Evolutionary conservation across 1,140 invertebrate genomes (phyloP), one percentile per base, ranked within the genome.

Genomic region (Stenopsyche tienmushanensis): DNA sequence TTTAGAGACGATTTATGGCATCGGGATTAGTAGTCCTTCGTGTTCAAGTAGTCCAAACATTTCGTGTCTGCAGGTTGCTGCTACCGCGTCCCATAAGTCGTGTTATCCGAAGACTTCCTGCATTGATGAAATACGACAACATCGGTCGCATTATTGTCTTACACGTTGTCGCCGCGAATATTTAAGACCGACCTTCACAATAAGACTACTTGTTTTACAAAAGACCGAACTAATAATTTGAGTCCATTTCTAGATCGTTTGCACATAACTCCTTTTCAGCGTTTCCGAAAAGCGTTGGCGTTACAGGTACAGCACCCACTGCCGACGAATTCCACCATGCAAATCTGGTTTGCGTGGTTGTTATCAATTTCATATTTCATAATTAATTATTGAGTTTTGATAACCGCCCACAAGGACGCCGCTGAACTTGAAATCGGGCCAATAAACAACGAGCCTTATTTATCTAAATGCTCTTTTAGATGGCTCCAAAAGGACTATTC

Each of bases 331-430:
- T 47, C 44, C 44, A 47, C 44, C 21, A 21, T 17, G 24, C 54
- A 41, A 57, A 20, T 18, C 57, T 20, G 57, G 44, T 47, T 41
- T 10, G 44, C 57, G 57, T 47, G 57, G 57, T 42, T 42, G 42
- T 60, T 60, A 47, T 60, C 57, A 24, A 47, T 60, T 60, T 60
- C 57, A 60, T 60, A 60, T 60, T 60, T 60, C 42, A 39, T 44
- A 47, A 60, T 60, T 60, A 44, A 58, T 47, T 60, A 47, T 57
- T 57, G 21, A 25, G n/a, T 25, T 25, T 57, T 57, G 53, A 41
- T 47, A 18, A 8, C 23, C 42, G 41, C 57, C 57, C 57, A 60
- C 57, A n/a, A n/a, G n/a, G n/a, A n/a, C n/a, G n/a, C n/a, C n/a
- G 23, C 13, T 60, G 57, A 60, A 60, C 57, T 60, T 60, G 57